Evolutionary conservation across 2,888 invertebrate genomes (phyloP), one percentile per base, ranked within the genome.

Genomic region (Troides aeacus): DNA sequence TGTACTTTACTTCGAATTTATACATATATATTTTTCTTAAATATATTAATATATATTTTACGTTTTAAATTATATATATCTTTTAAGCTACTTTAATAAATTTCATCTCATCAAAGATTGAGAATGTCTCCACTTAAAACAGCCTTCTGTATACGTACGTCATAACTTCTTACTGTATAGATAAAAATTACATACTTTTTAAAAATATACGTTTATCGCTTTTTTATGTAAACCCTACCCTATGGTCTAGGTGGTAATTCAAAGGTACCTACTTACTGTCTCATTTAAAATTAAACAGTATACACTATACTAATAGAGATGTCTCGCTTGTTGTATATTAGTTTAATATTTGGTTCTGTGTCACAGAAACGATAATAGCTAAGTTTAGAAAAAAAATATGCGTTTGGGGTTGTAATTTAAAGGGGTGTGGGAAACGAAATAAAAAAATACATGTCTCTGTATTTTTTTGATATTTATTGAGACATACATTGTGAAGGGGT

Each of bases 281-380:
- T 12, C 46, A 65, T 65, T 59, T 46, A 59, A 59, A 42, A 64
- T 57, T 62, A 62, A 67, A 64, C 39, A 60, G 23, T 24, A 64
- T 56, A 57, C 30, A 65, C 57, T 36, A 36, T 56, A 62, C 58
- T 62, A 62, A 69, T 69, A 66, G 56, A 69, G 69, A 62, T 58
- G 69, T 69, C 46, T 17, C 56, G 57, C 58, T 39, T 56, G 36
- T 50, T 46, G 56, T 62, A 46, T 5, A 30, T 30, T 30, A 30
- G 30, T 69, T 66, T 69, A 65, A 65, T 65, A 62, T 58, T 42
- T 36, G 65, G 65, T 65, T 69, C 46, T 39, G 57, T 66, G 59
- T 64, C 69, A 62, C 36, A 56, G 46, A 58, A 58, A 65, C 56
- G 57, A 64, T 65, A 66, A 66, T 69, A 62, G 58, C 15, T 66